Conservation (phyloP, 2,797 vertebrate species). For the Periparus ater region DNA sequence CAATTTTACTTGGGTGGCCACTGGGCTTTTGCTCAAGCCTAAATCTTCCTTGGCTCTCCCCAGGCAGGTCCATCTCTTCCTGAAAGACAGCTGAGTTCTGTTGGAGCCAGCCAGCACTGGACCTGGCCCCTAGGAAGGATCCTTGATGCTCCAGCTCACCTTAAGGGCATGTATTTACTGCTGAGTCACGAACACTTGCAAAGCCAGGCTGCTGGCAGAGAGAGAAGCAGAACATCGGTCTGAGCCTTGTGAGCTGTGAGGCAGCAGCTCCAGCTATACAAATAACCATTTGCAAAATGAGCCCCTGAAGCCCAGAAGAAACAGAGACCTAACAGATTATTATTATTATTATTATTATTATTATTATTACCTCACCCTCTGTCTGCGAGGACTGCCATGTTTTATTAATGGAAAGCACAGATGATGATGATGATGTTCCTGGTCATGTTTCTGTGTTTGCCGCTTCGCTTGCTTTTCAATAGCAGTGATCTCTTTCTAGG, state of each 20-base stretch:
- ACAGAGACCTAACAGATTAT: neutral
- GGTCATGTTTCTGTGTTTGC: neutral
- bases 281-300: neutral
- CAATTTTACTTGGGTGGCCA: neutral
- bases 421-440: neutral
- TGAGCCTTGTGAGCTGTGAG: neutral
- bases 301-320: neutral
- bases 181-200: neutral
- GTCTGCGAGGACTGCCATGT: neutral
- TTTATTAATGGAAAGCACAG: constrained; percentile 22
- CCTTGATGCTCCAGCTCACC: neutral
- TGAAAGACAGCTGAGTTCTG: neutral
- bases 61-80: neutral
- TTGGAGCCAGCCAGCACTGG: rapidly evolving
- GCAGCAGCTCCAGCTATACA: neutral
- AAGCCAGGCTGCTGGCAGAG: neutral
- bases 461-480: neutral
- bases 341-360: neutral
- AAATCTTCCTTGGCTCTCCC: neutral
- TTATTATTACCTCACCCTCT: neutral
- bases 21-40: neutral
- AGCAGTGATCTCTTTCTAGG: neutral
- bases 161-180: neutral
- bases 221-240: neutral
- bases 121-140: neutral